Evolutionary conservation across 2,113 vertebrate species (phyloP).

Genomic region (Piaya cayana): DNA sequence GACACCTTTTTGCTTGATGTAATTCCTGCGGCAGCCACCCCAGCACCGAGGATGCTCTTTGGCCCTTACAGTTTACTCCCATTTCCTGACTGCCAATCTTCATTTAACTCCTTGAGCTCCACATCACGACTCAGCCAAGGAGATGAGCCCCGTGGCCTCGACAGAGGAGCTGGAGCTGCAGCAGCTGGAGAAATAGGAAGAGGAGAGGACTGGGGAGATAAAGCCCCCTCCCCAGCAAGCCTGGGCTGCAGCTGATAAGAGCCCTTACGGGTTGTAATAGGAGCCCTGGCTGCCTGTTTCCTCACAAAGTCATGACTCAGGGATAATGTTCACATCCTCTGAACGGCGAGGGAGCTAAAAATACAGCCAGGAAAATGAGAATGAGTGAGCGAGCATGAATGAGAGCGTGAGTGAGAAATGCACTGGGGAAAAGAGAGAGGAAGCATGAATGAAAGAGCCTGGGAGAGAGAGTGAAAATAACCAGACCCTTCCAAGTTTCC

Average conservation of each 20-base stretch:
- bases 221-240: conserved; percentile 1
- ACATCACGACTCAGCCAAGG: neutral
- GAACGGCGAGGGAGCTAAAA: conserved; percentile 85
- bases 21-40: neutral
- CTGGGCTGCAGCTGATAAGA: conserved; percentile 77
- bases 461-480: conserved; percentile 24
- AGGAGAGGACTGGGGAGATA: neutral
- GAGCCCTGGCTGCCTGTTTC: conserved; percentile 79
- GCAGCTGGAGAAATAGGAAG: conserved; percentile 25
- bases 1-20: conserved; percentile 22
- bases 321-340: conserved; percentile 85
- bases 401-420: conserved; percentile 53
- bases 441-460: conserved; percentile 35
- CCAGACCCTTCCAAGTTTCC: conserved; percentile 40
- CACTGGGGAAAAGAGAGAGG: conserved; percentile 14
- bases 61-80: conserved; percentile 14
- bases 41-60: conserved; percentile 28
- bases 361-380: conserved; percentile 76
- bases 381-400: conserved; percentile 59
- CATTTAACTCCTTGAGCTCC: neutral
- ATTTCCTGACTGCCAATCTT: conserved; percentile 56
- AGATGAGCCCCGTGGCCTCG: neutral
- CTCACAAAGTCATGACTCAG: conserved; percentile 84
- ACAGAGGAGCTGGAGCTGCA: neutral
- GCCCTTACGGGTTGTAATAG: conserved; percentile 45